Evolutionary conservation across 2,113 vertebrate genomes (phyloP).

Genomic region (Mesitornis unicolor): DNA sequence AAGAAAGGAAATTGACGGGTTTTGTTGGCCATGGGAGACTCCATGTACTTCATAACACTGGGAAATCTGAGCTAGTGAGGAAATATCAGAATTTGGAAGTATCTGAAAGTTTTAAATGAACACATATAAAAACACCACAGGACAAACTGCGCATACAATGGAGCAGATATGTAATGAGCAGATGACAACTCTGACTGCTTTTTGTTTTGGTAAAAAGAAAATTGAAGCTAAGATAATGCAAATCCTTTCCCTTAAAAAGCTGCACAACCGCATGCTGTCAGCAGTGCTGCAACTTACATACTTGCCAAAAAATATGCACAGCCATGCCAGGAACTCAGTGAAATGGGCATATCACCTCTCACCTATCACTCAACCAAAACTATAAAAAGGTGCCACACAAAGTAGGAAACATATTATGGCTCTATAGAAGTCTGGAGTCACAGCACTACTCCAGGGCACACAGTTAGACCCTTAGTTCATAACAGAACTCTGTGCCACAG

Average conservation of each 20-base stretch:
- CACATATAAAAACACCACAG: not conserved
- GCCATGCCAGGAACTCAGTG: not conserved
- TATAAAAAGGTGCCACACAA: not conserved
- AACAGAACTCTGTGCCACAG: accelerated
- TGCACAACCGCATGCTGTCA: not conserved
- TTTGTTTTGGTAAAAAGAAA: slow-evolving; percentile 52
- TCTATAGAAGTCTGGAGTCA: not conserved
- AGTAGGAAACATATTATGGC: not conserved
- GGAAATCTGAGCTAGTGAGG: slow-evolving; percentile 57
- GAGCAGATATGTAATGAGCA: slow-evolving; percentile 32
- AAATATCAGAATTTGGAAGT: slow-evolving; percentile 42
- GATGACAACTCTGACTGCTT: slow-evolving; percentile 47
- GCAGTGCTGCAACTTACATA: not conserved
- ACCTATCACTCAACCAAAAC: not conserved
- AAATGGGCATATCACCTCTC: not conserved
- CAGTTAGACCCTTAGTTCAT: not conserved
- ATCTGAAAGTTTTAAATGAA: slow-evolving; percentile 55
- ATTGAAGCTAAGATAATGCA: slow-evolving; percentile 43
- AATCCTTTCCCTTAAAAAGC: slow-evolving; percentile 39
- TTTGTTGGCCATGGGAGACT: slow-evolving; percentile 56
- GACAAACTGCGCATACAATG: not conserved
- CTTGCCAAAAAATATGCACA: not conserved
- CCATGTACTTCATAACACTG: not conserved
- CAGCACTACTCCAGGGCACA: not conserved
- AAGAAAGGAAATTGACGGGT: slow-evolving; percentile 46